Conservation (phyloP, 2,113 vertebrate genomes). For the Gallinago paraguaiae region DNA sequence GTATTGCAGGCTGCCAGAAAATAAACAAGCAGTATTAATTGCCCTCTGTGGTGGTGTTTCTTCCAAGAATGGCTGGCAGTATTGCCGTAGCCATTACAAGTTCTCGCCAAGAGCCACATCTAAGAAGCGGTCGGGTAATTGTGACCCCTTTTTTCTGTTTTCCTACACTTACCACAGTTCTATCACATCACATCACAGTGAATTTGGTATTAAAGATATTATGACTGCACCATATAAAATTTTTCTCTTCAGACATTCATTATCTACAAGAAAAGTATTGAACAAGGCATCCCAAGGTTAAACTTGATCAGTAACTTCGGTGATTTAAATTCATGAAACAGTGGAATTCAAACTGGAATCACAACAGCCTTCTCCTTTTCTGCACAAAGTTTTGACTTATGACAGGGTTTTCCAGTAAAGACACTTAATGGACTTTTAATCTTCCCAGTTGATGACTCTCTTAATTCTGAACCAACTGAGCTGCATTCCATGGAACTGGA, state of each 20-base stretch:
- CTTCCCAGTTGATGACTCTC: not conserved
- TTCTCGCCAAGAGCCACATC: not conserved
- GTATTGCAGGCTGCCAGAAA: not conserved
- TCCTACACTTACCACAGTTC: not conserved
- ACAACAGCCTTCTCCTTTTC: not conserved
- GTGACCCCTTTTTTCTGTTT: not conserved
- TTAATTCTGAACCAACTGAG: not conserved
- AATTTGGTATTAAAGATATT: not conserved
- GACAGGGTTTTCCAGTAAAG: conserved; percentile 14
- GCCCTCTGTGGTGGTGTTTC: conserved; percentile 11
- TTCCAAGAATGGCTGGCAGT: conserved; percentile 34
- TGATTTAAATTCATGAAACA: not conserved
- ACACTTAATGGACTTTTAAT: not conserved
- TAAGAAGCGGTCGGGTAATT: not conserved
- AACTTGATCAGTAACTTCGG: not conserved
- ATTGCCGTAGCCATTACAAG: not conserved
- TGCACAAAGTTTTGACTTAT: not conserved
- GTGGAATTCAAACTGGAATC: not conserved
- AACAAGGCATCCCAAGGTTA: not conserved
- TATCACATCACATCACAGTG: not conserved
- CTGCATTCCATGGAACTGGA: not conserved
- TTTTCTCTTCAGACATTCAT: not conserved
- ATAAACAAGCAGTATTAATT: conserved; percentile 40
- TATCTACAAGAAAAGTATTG: not conserved
- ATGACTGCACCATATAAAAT: not conserved